These are phyloP conservation scores for Argya squamiceps DNA, from an alignment of 2,797 vertebrate species.

Conservation along the genomic window DNA sequence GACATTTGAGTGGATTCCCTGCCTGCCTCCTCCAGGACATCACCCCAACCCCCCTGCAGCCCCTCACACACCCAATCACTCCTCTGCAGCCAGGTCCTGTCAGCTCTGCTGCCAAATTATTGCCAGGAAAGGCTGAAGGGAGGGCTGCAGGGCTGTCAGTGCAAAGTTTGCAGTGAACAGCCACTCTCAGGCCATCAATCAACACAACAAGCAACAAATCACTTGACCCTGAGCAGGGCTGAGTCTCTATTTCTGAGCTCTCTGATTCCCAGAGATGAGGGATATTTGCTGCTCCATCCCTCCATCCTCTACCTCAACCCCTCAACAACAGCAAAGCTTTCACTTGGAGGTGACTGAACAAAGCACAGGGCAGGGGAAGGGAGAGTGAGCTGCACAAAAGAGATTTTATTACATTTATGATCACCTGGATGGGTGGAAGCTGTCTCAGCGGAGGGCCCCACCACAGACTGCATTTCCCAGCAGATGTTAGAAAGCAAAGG, in stretches of 20 bases:
- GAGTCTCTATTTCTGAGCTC: too few relatives aligned
- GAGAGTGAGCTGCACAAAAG: neutral
- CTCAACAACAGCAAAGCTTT: neutral
- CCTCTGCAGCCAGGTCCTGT: neutral
- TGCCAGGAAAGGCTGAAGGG: neutral
- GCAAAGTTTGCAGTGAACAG: neutral
- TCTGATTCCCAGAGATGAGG: neutral
- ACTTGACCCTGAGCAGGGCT: neutral
- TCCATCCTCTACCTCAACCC: neutral
- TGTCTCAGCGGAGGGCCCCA: neutral
- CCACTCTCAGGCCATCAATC: neutral
- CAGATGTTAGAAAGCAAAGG: neutral
- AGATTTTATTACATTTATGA: accelerated
- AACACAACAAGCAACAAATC: neutral
- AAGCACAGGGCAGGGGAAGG: neutral
- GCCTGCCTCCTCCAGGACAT: neutral
- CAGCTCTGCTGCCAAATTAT: neutral
- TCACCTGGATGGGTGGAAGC: neutral
- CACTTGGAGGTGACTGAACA: neutral
- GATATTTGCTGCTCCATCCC: neutral
- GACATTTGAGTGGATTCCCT: accelerated
- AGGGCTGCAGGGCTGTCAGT: neutral
- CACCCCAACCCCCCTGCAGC: neutral
- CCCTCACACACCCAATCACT: neutral
- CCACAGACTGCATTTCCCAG: neutral